These are phyloP conservation scores for Pteria penguin DNA, from an alignment of 2,888 invertebrate genomes.

Conservation along the genomic window DNA sequence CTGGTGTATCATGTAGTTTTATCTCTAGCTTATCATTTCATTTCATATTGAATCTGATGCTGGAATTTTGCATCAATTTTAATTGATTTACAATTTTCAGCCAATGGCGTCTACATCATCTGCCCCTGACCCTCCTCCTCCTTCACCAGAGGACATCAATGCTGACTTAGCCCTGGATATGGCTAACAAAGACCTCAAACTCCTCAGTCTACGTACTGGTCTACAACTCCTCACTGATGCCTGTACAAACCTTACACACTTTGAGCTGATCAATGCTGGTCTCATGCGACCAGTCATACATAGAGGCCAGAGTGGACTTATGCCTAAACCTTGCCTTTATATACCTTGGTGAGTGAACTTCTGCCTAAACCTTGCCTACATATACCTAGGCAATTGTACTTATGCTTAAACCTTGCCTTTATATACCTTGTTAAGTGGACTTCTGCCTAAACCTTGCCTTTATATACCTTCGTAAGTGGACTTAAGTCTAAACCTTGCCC, in stretches of 20 bases:
- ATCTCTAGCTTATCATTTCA: no score
- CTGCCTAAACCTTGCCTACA: no score
- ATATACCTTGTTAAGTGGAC: conserved; percentile 38
- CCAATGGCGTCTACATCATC: conserved; percentile 10
- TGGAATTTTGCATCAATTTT: no score
- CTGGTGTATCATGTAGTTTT: no score
- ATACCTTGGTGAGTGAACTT: conserved; percentile 38
- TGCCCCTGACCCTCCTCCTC: not conserved
- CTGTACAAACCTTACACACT: conserved; percentile 23
- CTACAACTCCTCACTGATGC: conserved; percentile 23
- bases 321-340: conserved; percentile 36
- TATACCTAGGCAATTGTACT: no score
- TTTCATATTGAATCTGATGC: no score
- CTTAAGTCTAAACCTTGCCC: conserved; percentile 33
- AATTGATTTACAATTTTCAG: not conserved
- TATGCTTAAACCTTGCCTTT: conserved; percentile 34
- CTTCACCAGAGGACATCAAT: not conserved
- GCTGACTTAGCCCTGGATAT: not conserved
- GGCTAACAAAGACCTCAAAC: not conserved
- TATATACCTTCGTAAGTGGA: no score
- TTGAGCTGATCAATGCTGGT: conserved; percentile 44
- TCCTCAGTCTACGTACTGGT: conserved; percentile 15
- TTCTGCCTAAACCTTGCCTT: no score
- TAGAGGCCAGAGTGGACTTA: conserved; percentile 32
- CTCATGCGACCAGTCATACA: conserved; percentile 39